Evolutionary conservation across 2,888 invertebrate species (phyloP).

Genomic region (Vanessa cardui): DNA sequence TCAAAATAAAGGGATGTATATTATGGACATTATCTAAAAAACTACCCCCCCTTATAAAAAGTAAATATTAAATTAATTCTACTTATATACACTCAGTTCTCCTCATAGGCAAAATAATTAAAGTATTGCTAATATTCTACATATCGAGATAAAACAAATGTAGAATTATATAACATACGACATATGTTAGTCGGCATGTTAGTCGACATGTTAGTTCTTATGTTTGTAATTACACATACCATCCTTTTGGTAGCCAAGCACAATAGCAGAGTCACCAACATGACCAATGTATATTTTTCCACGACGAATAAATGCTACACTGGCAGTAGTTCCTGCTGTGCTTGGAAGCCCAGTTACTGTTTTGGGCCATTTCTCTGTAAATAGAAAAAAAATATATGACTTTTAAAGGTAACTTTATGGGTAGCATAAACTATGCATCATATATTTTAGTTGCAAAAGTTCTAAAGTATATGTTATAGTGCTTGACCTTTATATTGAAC

Average conservation of each 20-base stretch:
- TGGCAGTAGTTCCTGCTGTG: constrained; percentile 98
- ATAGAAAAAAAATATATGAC: not conserved
- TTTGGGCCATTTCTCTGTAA: constrained; percentile 95
- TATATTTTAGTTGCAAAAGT: constrained; percentile 5
- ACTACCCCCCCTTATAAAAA: too few species aligned
- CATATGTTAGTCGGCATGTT: too few species aligned
- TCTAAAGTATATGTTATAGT: constrained; percentile 19
- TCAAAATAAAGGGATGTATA: too few species aligned
- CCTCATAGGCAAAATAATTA: too few species aligned
- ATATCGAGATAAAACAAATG: not conserved
- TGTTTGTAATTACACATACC: constrained; percentile 59
- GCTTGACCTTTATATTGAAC: constrained; percentile 52
- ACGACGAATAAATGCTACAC: constrained; percentile 95
- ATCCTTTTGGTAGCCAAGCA: constrained; percentile 91
- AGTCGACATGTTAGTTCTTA: not conserved
- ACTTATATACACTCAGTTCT: too few species aligned
- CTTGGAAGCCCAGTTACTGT: constrained; percentile 97
- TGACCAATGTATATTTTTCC: constrained; percentile 98
- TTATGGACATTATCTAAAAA: too few species aligned
- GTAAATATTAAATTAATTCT: too few species aligned
- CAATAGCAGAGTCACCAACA: constrained; percentile 99
- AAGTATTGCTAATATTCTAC: too few species aligned
- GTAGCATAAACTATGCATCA: too few species aligned
- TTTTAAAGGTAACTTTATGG: too few species aligned
- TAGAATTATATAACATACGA: not conserved